Percentiles rank a stretch among this genome's conserved stretches.
phyloP scores from a whole-genome alignment of 2,113 vertebrate genomes.

The Melanerpes aurifrons region DNA sequence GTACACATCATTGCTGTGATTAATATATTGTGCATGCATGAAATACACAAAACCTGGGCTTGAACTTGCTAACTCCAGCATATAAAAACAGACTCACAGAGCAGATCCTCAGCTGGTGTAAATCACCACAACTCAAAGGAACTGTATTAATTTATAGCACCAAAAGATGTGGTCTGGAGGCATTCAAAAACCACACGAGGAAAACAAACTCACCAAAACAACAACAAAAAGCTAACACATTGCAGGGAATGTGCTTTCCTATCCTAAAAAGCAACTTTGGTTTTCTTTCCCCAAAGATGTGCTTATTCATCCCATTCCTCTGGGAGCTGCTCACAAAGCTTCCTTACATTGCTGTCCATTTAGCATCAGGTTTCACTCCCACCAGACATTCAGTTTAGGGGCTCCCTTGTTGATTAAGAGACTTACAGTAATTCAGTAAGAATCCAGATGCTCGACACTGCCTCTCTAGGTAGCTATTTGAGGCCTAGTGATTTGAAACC shows the following conservation, averaged over 20 bases:
- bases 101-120: conserved; percentile 46
- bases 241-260: not conserved
- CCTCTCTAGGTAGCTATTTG: conserved; percentile 52
- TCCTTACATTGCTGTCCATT: conserved; percentile 20
- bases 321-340: not conserved
- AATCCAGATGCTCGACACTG: conserved; percentile 23
- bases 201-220: conserved; percentile 35
- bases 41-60: conserved; percentile 11
- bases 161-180: not conserved
- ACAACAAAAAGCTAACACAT: not conserved
- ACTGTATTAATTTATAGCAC: not conserved
- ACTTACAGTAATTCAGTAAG: not conserved
- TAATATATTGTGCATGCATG: conserved; percentile 26
- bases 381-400: conserved; percentile 7
- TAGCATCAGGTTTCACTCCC: conserved; percentile 31
- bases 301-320: conserved; percentile 1
- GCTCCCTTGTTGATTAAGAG: conserved; percentile 36
- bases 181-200: not conserved
- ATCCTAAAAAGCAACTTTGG: not conserved
- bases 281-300: conserved; percentile 10
- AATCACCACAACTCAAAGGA: conserved; percentile 29
- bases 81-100: not conserved
- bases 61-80: conserved; percentile 31
- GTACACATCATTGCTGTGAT: conserved; percentile 42
- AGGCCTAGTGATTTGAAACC: conserved; percentile 47